phyloP scores from a whole-genome alignment of 30 jellyfish, hydroid and myxozoan genomes.

The Hydractinia echinata region DNA sequence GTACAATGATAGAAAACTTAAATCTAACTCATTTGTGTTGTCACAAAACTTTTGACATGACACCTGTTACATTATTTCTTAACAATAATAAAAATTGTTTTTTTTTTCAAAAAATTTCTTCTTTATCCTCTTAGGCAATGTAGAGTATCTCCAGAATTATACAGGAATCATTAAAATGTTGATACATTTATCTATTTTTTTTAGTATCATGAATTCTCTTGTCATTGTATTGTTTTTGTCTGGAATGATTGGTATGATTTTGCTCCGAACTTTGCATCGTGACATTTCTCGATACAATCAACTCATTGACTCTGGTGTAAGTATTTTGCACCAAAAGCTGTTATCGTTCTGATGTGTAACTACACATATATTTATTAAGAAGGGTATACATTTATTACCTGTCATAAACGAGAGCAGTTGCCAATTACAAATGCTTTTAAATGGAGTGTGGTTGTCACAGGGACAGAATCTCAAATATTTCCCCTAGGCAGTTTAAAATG shows the following conservation, averaged over 20 bases:
- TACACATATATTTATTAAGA: not conserved
- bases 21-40: not conserved
- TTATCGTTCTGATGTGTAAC: not conserved
- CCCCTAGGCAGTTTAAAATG: too few relatives aligned
- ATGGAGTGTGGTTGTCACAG: too few relatives aligned
- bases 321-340: constrained; percentile 6
- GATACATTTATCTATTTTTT: not conserved
- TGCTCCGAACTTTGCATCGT: constrained; percentile 93
- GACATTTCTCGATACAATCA: constrained; percentile 97
- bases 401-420: not conserved
- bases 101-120: too few relatives aligned
- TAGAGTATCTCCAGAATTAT: too few relatives aligned
- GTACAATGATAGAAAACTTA: too few relatives aligned
- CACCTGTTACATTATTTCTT: not conserved
- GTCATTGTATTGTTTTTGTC: constrained; percentile 89
- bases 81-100: not conserved
- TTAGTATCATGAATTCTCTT: constrained; percentile 91
- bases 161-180: too few relatives aligned
- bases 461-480: too few relatives aligned
- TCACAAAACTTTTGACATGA: not conserved
- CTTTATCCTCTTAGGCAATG: too few relatives aligned
- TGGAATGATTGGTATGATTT: constrained; percentile 96
- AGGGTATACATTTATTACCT: not conserved
- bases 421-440: too few relatives aligned
- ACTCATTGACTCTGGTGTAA: constrained; percentile 89